phyloP scores from a whole-genome alignment of 2,888 invertebrate species.

The Nomada goodeniana region DNA sequence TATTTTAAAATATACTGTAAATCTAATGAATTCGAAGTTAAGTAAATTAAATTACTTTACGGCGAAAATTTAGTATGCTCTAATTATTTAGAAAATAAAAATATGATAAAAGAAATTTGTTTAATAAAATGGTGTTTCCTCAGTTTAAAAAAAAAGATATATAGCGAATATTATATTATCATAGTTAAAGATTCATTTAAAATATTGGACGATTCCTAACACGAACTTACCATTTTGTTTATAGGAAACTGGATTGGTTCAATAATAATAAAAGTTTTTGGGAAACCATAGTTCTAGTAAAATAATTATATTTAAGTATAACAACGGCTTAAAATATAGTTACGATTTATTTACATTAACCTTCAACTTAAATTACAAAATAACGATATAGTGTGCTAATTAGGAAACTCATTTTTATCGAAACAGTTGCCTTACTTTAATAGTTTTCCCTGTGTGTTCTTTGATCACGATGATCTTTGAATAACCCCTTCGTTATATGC shows the following conservation, averaged over 20 bases:
- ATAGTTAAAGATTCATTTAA: too few species aligned
- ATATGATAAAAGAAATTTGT: too few species aligned
- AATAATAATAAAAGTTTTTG: not conserved
- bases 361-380: slow-evolving; percentile 26
- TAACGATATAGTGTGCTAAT: slow-evolving; percentile 3
- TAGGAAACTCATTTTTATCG: slow-evolving; percentile 31
- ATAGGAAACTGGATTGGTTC: not conserved
- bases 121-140: too few species aligned
- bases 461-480: not conserved
- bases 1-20: too few species aligned
- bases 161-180: too few species aligned
- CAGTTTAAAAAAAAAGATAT: too few species aligned
- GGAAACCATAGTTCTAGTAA: slow-evolving; percentile 36
- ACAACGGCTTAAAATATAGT: slow-evolving; percentile 47
- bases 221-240: not conserved
- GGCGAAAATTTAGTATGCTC: too few species aligned
- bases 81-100: too few species aligned
- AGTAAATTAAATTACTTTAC: too few species aligned
- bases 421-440: not conserved
- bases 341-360: slow-evolving; percentile 35
- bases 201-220: too few species aligned
- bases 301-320: slow-evolving; percentile 49
- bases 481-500: not conserved
- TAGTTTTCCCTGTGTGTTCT: not conserved
- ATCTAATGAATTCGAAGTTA: too few species aligned